Percentiles rank a stretch among this genome's conserved stretches.
Evolutionary conservation across 2,888 invertebrate species (phyloP).

Genomic region (Pecten maximus): DNA sequence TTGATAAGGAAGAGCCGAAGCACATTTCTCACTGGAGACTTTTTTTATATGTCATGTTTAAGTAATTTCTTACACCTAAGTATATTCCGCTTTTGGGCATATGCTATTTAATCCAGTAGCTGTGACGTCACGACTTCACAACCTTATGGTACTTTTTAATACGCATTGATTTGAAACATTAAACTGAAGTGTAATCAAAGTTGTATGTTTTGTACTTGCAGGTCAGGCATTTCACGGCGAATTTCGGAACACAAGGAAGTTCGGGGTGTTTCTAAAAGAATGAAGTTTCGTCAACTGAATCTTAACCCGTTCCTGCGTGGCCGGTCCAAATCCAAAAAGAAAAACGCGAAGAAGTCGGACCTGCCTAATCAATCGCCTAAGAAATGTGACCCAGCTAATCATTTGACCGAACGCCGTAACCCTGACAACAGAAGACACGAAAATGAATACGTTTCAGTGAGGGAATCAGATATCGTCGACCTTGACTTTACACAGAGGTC

Average conservation of each 20-base stretch:
- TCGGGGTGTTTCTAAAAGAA: constrained; percentile 29
- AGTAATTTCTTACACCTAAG: too few relatives aligned
- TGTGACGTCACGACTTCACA: too few relatives aligned
- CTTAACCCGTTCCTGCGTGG: constrained; percentile 2
- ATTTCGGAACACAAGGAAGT: constrained; percentile 6
- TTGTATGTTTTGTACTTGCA: neutral
- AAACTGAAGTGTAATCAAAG: neutral
- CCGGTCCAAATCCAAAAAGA: constrained; percentile 17
- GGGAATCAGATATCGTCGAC: neutral
- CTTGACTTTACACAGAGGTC: neutral
- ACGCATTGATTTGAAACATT: too few relatives aligned
- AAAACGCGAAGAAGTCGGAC: constrained; percentile 12
- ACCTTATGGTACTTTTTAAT: too few relatives aligned
- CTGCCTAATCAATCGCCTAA: neutral
- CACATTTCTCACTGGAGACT: too few relatives aligned
- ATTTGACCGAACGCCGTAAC: neutral
- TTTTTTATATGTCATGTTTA: too few relatives aligned
- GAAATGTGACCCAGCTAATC: neutral
- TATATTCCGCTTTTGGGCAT: too few relatives aligned
- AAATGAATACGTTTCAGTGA: neutral
- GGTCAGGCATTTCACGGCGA: constrained; percentile 16
- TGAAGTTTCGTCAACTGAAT: constrained; percentile 24
- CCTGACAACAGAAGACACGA: neutral
- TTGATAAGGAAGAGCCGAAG: too few relatives aligned
- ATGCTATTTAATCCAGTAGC: too few relatives aligned